Conservation (phyloP, 1,140 invertebrate genomes). For the Pteromalus puparum region DNA sequence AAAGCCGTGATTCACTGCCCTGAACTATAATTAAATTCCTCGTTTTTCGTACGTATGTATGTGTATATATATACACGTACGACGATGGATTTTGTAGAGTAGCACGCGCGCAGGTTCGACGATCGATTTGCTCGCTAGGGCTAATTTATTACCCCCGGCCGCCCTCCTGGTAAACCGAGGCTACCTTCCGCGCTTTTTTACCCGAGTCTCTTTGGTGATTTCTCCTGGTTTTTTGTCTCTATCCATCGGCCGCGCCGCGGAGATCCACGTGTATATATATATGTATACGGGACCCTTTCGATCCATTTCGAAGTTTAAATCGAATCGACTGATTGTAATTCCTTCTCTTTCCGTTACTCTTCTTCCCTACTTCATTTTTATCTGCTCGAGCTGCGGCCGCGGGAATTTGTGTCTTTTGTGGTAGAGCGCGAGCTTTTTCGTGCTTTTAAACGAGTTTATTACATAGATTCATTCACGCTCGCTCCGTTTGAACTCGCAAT, state of each 20-base stretch:
- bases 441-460: too few relatives aligned
- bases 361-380: constrained; percentile 16
- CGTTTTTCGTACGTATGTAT: constrained; percentile 38
- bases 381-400: neutral
- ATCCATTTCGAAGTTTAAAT: constrained; percentile 33
- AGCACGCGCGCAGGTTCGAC: constrained; percentile 25
- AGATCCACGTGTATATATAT: neutral
- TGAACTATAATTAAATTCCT: constrained; percentile 52
- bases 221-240: neutral
- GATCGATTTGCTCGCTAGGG: constrained; percentile 49
- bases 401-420: too few relatives aligned
- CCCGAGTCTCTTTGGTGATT: neutral
- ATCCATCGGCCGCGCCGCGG: neutral
- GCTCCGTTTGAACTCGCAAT: too few relatives aligned
- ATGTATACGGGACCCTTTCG: neutral
- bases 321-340: constrained; percentile 43
- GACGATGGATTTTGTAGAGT: constrained; percentile 41
- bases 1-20: constrained; percentile 41
- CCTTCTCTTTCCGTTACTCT: neutral
- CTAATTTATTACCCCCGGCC: constrained; percentile 42
- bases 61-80: neutral
- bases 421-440: too few relatives aligned
- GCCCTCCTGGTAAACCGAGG: constrained; percentile 24
- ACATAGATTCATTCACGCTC: too few relatives aligned
- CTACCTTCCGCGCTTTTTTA: neutral